These are phyloP conservation scores for Coregonus sp. DNA, from an alignment of 2,797 vertebrate genomes.

Conservation along the genomic window DNA sequence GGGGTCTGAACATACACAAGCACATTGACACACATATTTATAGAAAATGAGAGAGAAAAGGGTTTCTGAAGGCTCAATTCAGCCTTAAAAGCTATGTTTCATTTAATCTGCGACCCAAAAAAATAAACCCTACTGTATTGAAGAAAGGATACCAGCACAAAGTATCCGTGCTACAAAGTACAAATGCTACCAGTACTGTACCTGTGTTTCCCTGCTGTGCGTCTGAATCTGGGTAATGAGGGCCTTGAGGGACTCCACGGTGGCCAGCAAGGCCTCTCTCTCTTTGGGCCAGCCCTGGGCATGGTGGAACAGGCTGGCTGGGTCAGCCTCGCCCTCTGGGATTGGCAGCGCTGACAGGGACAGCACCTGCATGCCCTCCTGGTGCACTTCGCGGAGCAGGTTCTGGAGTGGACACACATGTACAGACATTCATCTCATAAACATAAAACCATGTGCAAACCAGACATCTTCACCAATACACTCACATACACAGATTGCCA, in stretches of 20 bases:
- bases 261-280: constrained; percentile 81
- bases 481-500: background rate
- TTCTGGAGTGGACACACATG: constrained; percentile 66
- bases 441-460: background rate
- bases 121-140: background rate
- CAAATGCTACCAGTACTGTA: constrained; percentile 50
- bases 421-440: background rate
- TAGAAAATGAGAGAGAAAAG: too few relatives aligned
- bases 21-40: background rate
- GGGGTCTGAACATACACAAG: constrained; percentile 48
- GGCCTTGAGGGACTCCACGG: constrained; percentile 84
- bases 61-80: background rate
- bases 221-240: constrained; percentile 87
- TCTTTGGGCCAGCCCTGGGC: constrained; percentile 80
- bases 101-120: too few relatives aligned
- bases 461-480: background rate
- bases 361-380: constrained; percentile 94
- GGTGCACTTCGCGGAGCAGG: constrained; percentile 90
- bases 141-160: background rate
- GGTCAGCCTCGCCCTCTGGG: constrained; percentile 69
- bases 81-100: background rate
- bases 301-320: constrained; percentile 54
- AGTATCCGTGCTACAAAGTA: background rate
- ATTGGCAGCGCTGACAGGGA: constrained; percentile 84
- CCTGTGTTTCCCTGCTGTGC: constrained; percentile 76